Conservation (phyloP, 2,797 vertebrate species). For the Gephyroberyx darwinii region DNA sequence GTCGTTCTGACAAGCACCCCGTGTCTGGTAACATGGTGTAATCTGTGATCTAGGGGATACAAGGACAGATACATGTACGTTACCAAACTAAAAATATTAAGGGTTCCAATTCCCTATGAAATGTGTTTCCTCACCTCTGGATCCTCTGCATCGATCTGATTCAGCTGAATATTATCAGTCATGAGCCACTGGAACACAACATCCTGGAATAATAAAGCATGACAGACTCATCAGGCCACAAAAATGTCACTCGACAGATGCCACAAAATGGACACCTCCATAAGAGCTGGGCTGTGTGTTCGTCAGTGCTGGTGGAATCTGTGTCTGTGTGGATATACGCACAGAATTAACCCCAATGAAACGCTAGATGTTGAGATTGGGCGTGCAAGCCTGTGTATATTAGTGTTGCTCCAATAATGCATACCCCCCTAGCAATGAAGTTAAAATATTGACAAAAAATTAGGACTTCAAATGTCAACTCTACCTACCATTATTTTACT, state of each 20-base stretch:
- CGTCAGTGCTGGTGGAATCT: no score
- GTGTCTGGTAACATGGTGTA: constrained; percentile 94
- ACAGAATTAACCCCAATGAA: no score
- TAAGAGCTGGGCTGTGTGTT: no score
- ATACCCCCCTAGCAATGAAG: no score
- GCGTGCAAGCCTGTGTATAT: no score
- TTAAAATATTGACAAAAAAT: background rate
- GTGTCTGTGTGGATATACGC: no score
- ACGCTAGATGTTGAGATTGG: no score
- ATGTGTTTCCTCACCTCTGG: constrained; percentile 86
- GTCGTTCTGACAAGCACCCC: constrained; percentile 87
- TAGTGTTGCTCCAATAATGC: no score
- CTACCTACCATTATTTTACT: constrained; percentile 91
- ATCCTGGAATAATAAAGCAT: constrained; percentile 80
- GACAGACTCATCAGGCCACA: background rate
- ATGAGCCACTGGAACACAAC: constrained; percentile 97
- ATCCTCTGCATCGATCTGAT: constrained; percentile 95
- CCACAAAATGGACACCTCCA: background rate
- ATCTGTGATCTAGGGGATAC: constrained; percentile 88
- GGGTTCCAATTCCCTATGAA: background rate
- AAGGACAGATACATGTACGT: background rate
- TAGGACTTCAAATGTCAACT: background rate
- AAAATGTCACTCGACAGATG: background rate
- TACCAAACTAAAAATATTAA: background rate
- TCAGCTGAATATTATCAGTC: constrained; percentile 89